Evolutionary conservation across 2,113 vertebrate species (phyloP).

Genomic region (human (Homo sapiens)): GRCh38 chr3:65924001-65924500

Average conservation of each 20-base stretch:
- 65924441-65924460: not conserved
- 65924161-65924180: not conserved
- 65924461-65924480: not conserved
- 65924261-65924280: not conserved
- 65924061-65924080: constrained; percentile 62
- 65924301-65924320: not conserved
- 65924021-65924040: constrained; percentile 42
- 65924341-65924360: not conserved
- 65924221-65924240: not conserved
- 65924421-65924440: not conserved
- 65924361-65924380: not conserved
- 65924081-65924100: constrained; percentile 55
- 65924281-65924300: not conserved
- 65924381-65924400: constrained; percentile 23
- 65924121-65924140: constrained; percentile 18
- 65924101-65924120: constrained; percentile 53
- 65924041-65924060: constrained; percentile 31
- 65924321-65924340: not conserved
- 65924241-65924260: not conserved
- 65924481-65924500: not conserved
- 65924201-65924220: constrained; percentile 17
- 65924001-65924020: not conserved
- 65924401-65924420: not conserved
- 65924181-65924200: constrained; percentile 32
- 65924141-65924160: constrained; percentile 47